These are phyloP conservation scores for Sebastes schlegelii DNA, from an alignment of 2,113 vertebrate genomes.

Conservation along the genomic window DNA sequence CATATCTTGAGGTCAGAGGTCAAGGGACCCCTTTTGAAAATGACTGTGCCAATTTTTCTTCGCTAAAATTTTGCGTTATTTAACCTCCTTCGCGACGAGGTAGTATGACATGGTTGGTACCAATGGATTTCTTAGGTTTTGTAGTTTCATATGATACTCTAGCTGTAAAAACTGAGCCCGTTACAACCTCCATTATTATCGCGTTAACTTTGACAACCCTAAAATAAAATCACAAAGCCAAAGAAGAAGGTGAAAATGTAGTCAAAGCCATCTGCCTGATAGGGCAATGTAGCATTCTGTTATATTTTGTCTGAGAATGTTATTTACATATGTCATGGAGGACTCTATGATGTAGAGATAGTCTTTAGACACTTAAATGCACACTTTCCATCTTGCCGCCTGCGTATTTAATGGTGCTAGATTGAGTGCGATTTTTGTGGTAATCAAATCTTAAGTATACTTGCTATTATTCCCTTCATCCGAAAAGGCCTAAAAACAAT, in stretches of 20 bases:
- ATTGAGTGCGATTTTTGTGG: constrained; percentile 7
- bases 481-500: constrained; percentile 50
- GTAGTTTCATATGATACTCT: too few species aligned
- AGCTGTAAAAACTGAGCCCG: too few species aligned
- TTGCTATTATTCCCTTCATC: constrained; percentile 42
- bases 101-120: too few species aligned
- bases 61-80: too few species aligned
- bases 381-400: background rate
- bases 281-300: background rate
- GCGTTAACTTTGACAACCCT: too few species aligned
- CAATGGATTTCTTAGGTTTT: too few species aligned
- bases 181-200: too few species aligned
- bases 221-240: background rate
- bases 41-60: too few species aligned
- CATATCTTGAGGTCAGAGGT: too few species aligned
- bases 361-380: background rate
- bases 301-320: constrained; percentile 1
- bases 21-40: too few species aligned
- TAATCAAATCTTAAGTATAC: constrained; percentile 29
- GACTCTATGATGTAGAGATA: constrained; percentile 2
- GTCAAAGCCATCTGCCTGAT: background rate
- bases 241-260: background rate
- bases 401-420: constrained; percentile 7
- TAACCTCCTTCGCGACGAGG: too few species aligned
- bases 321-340: background rate